Base-by-base conservation (phyloP, 2,113 vertebrate species). In the Blennius ocellaris region DNA sequence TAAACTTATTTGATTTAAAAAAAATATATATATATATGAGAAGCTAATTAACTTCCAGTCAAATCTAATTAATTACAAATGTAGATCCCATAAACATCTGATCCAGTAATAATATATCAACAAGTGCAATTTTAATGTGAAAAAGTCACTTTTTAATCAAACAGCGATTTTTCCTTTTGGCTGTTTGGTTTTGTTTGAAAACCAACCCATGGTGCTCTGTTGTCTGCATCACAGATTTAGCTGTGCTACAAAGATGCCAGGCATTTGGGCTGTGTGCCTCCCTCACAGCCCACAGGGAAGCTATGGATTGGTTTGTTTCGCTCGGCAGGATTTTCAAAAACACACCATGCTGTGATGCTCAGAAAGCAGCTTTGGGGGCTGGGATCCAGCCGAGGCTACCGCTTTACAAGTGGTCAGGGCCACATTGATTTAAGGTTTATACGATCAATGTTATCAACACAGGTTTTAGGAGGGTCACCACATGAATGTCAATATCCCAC, bases 381-480 rank as follows among this genome's bases (percentile, higher is more conserved):
- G 66, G 40, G 68, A 80, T 76, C 76, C 61, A 60, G 61, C 45
- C n/a, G 47, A 50, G 67, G 65, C 69, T 47, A 3, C 81, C 73
- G 82, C 82, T 89, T 89, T 83, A 89, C 84, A 87, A 86, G 82
- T 71, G 82, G 78, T 68, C 78, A 44, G 70, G 62, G 48, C 72
- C 3, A 10, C 85, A 88, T 91, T 68, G 81, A 88, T 89, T 77
- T 71, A 84, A 83, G 88, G 82, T 87, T 92, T 83, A 85, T 67
- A 40, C 36, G 16, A 85, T 89, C 86, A 73, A 84, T 83, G 68
- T 47, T 64, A 85, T 86, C 81, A 86, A 69, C 48, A 12, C 30
- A 8, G 65, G 69, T 72, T 83, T 87, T 75, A 74, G 75, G 73
- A 83, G 79, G 81, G 75, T 83, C 75, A 17, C 52, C 59, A 47